Conservation (phyloP, 2,113 vertebrate species). For the Sinocyclocheilus rhinocerous region DNA sequence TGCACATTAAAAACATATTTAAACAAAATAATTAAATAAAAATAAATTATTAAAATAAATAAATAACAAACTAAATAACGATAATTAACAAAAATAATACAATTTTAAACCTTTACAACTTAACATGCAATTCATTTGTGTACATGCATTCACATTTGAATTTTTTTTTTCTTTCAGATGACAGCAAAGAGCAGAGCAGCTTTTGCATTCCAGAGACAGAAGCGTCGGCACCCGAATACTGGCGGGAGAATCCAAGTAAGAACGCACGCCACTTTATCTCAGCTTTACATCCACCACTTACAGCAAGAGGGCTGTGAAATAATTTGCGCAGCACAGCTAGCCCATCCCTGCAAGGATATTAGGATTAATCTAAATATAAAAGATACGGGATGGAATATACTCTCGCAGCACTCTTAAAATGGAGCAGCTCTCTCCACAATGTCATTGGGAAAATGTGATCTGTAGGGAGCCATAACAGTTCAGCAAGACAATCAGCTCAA, state of each 20-base stretch:
- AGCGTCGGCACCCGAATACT: constrained; percentile 86
- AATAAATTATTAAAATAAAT: no score
- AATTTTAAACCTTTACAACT: neutral
- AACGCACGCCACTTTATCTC: constrained; percentile 2
- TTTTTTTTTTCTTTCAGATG: constrained; percentile 64
- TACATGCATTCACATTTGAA: constrained; percentile 31
- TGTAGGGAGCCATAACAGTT: constrained; percentile 79
- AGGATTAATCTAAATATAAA: constrained; percentile 69
- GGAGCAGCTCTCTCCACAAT: constrained; percentile 56
- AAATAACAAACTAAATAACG: no score
- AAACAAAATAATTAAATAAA: no score
- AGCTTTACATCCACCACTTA: constrained; percentile 42
- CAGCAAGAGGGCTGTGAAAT: constrained; percentile 47
- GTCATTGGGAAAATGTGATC: constrained; percentile 70
- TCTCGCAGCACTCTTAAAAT: constrained; percentile 47
- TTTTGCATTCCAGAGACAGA: constrained; percentile 91
- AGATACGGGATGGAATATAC: constrained; percentile 59
- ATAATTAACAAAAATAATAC: neutral
- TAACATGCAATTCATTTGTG: constrained; percentile 44
- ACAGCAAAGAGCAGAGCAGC: constrained; percentile 85
- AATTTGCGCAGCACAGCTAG: constrained; percentile 19
- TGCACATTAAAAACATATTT: no score
- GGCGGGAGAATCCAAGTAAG: constrained; percentile 93
- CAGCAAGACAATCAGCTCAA: constrained; percentile 80
- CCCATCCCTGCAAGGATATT: constrained; percentile 38